Evolutionary conservation across 2,888 invertebrate genomes (phyloP), one percentile per base, ranked within the genome.

Genomic region (Myathropa florea): DNA sequence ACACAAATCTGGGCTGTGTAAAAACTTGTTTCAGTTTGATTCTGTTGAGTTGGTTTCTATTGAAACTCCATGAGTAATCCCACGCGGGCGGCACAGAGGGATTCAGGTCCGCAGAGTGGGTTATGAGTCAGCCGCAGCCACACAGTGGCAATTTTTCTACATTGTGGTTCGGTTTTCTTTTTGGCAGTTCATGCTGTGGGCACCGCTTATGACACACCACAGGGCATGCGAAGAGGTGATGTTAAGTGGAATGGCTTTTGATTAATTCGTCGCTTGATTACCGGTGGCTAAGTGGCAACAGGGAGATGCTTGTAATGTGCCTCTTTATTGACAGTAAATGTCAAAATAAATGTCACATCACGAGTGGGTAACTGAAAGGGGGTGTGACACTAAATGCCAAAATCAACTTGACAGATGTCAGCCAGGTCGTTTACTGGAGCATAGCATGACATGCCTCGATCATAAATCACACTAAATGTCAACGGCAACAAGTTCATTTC

Each of bases 41-140:
- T 82, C 70, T 77, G 21, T 63, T 26, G 57, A n/a, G 18, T 23
- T 36, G 57, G 59, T 70, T 84, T 85, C 72, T 64, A 78, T 63
- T 23, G 82, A 85, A 85, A 84, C 57, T 28, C 73, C 64, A 77
- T 85, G 85, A 82, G 85, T 85, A 82, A 82, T 70, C 72, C 67
- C n/a, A 59, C 14, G 24, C 46, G 46, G 18, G 67, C 68, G 46
- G 68, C 55, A 57, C 14, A 28, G 30, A 71, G 61, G 71, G 64
- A 76, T 80, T 71, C 71, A 59, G 68, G 72, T 81, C 68, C 61
- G n/a, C 64, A 24, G 77, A 78, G 23, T 85, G 72, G 72, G 72
- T 46, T 82, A 78, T 85, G 85, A 85, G 82, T 85, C 85, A 85
- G 81, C 60, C 6, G 7, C 57, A 7, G 64, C 39, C n/a, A 39